Evolutionary conservation across 2,113 vertebrate species (phyloP).

Genomic region (Climacteris rufus): DNA sequence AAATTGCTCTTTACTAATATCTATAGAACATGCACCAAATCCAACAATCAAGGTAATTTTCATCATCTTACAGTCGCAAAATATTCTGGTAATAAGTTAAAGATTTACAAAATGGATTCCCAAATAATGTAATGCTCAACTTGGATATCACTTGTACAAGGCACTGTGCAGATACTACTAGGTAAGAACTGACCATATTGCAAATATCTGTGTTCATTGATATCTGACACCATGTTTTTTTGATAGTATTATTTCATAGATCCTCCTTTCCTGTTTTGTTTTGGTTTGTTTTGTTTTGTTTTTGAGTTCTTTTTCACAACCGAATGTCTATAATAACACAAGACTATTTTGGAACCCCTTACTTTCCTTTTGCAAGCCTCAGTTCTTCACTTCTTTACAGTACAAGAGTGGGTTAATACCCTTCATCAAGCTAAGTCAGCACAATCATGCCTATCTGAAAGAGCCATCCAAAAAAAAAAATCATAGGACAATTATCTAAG

Average conservation of each 20-base stretch:
- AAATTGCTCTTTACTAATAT: background rate
- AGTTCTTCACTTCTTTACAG: background rate
- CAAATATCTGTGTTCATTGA: background rate
- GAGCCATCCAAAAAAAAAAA: constrained; percentile 14
- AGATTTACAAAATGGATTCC: background rate
- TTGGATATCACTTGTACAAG: background rate
- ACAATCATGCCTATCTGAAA: background rate
- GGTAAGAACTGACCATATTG: background rate
- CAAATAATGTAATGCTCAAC: background rate
- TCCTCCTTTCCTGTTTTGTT: background rate
- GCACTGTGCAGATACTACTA: background rate
- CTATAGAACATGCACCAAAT: background rate
- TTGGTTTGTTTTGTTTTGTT: background rate
- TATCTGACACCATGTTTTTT: background rate
- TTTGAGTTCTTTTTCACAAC: background rate
- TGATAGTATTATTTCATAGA: background rate
- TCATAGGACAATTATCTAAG: constrained; percentile 30
- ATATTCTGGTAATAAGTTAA: background rate
- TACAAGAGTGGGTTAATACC: background rate
- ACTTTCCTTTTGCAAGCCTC: background rate
- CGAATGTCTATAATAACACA: background rate
- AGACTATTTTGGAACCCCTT: background rate
- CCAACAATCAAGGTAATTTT: background rate
- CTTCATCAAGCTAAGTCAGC: background rate
- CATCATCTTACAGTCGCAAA: background rate